Percentiles rank a stretch among this genome's conserved stretches.
Conservation (phyloP, 1,140 invertebrate species). For the Pachypsylla venusta region DNA sequence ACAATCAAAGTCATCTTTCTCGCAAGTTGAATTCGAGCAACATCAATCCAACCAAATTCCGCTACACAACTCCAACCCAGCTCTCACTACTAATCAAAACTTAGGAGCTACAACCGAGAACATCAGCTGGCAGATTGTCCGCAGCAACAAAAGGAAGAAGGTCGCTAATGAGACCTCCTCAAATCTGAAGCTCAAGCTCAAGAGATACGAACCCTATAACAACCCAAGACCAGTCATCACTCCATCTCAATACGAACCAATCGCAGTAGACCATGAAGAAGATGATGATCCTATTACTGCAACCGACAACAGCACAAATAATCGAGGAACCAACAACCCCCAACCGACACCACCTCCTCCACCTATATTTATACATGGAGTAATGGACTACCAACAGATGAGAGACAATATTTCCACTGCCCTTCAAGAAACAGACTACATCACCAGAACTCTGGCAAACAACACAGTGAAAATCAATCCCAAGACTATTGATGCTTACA, state of each 20-base stretch:
- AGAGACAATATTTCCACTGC: too few relatives aligned
- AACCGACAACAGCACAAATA: neutral
- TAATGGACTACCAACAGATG: too few relatives aligned
- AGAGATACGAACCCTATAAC: neutral
- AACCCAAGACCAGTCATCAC: neutral
- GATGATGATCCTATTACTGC: neutral
- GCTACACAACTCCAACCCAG: neutral
- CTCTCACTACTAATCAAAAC: neutral
- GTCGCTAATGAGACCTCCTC: neutral
- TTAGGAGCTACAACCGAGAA: neutral
- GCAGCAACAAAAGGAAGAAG: neutral
- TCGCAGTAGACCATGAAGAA: neutral
- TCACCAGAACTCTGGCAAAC: too few relatives aligned
- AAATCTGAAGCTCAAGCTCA: neutral
- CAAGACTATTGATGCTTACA: neutral
- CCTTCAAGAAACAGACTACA: too few relatives aligned
- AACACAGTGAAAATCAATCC: constrained; percentile 10
- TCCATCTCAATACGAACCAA: neutral
- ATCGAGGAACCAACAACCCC: neutral
- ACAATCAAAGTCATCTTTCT: neutral
- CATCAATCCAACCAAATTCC: neutral
- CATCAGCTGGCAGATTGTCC: neutral
- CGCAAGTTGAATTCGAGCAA: neutral
- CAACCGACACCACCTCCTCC: too few relatives aligned
- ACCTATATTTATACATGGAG: too few relatives aligned